Conservation (phyloP, 2,797 vertebrate species). For the Margarornis squamiger region DNA sequence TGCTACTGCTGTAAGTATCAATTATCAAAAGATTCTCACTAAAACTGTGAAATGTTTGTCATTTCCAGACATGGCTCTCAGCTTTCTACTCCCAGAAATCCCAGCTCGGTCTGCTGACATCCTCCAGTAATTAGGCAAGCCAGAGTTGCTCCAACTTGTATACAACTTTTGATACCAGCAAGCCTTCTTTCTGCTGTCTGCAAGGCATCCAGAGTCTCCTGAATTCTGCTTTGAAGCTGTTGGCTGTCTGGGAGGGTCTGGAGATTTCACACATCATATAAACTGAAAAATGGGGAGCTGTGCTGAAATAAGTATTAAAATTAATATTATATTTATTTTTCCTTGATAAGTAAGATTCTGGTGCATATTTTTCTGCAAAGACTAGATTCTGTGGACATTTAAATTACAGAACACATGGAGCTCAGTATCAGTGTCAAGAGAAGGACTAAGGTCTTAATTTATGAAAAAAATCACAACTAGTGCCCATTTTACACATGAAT, state of each 20-base stretch:
- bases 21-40: neutral
- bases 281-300: neutral
- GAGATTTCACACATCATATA: neutral
- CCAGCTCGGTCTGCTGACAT: neutral
- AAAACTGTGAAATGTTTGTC: neutral
- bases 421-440: neutral
- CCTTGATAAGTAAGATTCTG: neutral
- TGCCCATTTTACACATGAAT: neutral
- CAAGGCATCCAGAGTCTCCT: neutral
- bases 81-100: neutral
- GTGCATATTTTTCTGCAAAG: neutral
- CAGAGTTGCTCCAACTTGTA: neutral
- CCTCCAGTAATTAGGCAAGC: neutral
- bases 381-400: neutral
- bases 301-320: neutral
- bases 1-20: neutral
- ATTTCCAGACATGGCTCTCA: neutral
- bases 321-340: neutral
- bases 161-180: neutral
- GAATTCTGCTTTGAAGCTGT: neutral
- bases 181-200: neutral
- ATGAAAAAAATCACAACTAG: neutral
- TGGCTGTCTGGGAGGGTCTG: neutral
- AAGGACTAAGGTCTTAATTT: neutral
- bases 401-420: neutral